These are phyloP conservation scores for Cephalopterus ornatus DNA, from an alignment of 2,113 vertebrate genomes.

Conservation along the genomic window DNA sequence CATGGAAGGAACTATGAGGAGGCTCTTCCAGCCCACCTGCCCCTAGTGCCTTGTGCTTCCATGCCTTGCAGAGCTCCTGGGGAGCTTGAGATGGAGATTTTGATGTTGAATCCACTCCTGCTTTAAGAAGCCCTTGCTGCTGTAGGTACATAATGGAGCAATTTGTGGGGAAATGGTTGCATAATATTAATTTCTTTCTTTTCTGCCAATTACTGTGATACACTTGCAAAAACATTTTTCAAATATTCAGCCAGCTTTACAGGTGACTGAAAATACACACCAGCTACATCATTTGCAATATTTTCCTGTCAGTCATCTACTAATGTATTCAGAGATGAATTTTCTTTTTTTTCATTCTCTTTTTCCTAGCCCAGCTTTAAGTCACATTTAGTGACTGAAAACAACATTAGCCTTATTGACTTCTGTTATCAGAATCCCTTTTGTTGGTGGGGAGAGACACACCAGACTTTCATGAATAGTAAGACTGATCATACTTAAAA, in stretches of 20 bases:
- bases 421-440: background rate
- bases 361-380: constrained; percentile 10
- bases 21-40: background rate
- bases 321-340: constrained; percentile 27
- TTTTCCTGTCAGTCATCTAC: constrained; percentile 50
- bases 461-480: background rate
- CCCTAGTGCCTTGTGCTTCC: background rate
- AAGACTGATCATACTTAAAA: constrained; percentile 10
- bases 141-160: background rate
- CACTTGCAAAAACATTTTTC: constrained; percentile 1
- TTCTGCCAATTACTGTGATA: background rate
- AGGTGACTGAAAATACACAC: constrained; percentile 23
- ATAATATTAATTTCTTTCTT: background rate
- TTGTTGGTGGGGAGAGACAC: background rate
- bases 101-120: background rate
- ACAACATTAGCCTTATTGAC: constrained; percentile 35
- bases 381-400: constrained; percentile 44
- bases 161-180: background rate
- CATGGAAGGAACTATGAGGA: background rate
- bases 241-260: background rate
- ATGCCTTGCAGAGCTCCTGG: background rate
- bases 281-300: constrained; percentile 21
- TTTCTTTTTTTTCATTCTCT: background rate
- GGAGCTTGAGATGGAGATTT: background rate
- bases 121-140: background rate